These are phyloP conservation scores for Phalacrocorax carbo DNA, from an alignment of 2,113 vertebrate genomes.

Conservation along the genomic window DNA sequence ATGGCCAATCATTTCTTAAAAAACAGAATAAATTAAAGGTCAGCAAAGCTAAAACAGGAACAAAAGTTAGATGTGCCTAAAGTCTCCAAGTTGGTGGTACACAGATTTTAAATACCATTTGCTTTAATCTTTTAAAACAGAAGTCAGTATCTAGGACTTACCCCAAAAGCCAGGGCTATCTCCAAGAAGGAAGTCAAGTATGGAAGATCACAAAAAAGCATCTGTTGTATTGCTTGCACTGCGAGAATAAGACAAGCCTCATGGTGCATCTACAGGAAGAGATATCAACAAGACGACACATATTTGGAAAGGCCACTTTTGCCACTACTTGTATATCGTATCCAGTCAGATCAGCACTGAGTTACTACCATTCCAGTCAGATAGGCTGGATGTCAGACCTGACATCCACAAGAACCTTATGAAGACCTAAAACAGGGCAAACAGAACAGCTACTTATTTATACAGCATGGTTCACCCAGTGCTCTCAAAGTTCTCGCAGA, in stretches of 20 bases:
- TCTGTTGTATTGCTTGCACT: constrained; percentile 48
- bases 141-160: neutral
- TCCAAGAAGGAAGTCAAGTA: constrained; percentile 33
- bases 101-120: neutral
- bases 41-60: neutral
- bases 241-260: constrained; percentile 59
- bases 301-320: neutral
- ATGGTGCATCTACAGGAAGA: neutral
- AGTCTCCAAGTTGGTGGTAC: neutral
- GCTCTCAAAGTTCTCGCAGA: neutral
- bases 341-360: neutral
- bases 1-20: neutral
- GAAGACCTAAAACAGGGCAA: neutral
- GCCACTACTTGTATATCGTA: neutral
- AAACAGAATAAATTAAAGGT: neutral
- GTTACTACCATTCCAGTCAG: neutral
- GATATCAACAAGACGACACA: neutral
- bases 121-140: neutral
- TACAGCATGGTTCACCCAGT: neutral
- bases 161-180: constrained; percentile 54
- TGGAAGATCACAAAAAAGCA: constrained; percentile 24
- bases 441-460: neutral
- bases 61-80: rapidly evolving
- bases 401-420: neutral
- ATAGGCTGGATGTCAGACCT: neutral